Evolutionary conservation across 35 echinoderm and acorn worm genomes (phyloP), one percentile per base, ranked within the genome.

Genomic region (Strongylocentrotus purpuratus): DNA sequence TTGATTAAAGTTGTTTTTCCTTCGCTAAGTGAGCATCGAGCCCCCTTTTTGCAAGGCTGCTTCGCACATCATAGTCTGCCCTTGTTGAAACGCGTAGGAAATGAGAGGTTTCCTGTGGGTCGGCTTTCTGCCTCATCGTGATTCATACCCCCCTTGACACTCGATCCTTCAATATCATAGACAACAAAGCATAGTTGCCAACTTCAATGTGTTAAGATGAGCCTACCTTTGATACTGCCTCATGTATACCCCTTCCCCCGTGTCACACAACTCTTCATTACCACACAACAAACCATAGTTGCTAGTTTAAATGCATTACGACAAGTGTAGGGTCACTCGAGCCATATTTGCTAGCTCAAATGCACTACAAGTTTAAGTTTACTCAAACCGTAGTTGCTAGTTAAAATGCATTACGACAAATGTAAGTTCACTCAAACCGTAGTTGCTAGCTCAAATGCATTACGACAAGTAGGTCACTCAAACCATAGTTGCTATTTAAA

Each of bases 101-200:
- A 93, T 93, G 48, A 93, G 91, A 93, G 45, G 45, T n/a, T 93
- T 93, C 91, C 91, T 93, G 91, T 93, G 91, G 91, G 46, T 50
- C 46, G 45, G 46, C 89, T 93, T 31, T 46, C 12, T 32, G 31
- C 15, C 91, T 93, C 91, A 93, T 58, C 91, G 46, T 93, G 91
- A 93, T 93, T 93, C 91, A 93, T 93, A 58, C 45, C 91, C 91
- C 91, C 91, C 91, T 46, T 93, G 91, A 46, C 91, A 93, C 46
- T 58, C 48, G 31, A 50, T 50, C 91, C 32, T 33, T 50, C 15
- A 7, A 47, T 58, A 55, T 22, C 31, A 93, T 32, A 93, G 10
- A 58, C 91, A 58, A 14, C 35, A 47, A 31, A 33, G 46, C 46
- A 93, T 32, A 31, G 12, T 46, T 89, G 33, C 65, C 25, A 78